These are phyloP conservation scores for cattle (Bos taurus) DNA, from an alignment of 2,113 vertebrate genomes.

Conservation along the genomic window ARS-UCD2.0 NC_037332.1:103408501-103409000, in stretches of 20 bases:
- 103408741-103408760: conserved; percentile 68
- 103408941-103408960: neutral
- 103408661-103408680: conserved; percentile 77
- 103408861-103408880: conserved; percentile 58
- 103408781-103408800: conserved; percentile 85
- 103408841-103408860: conserved; percentile 85
- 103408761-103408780: conserved; percentile 74
- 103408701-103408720: accelerated
- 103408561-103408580: conserved; percentile 77
- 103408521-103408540: conserved; percentile 29
- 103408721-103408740: conserved; percentile 52
- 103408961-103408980: neutral
- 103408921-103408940: conserved; percentile 80
- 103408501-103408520: conserved; percentile 73
- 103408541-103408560: conserved; percentile 79
- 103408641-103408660: neutral
- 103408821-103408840: conserved; percentile 64
- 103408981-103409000: neutral
- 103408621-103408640: conserved; percentile 67
- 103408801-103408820: conserved; percentile 81
- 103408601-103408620: conserved; percentile 82
- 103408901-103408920: conserved; percentile 34
- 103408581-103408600: conserved; percentile 72
- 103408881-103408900: conserved; percentile 77
- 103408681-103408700: conserved; percentile 57